Percentiles rank a stretch among this genome's conserved stretches.
These are phyloP conservation scores for Pogonognathellus flavescens DNA, from an alignment of 1,140 invertebrate species.

Conservation along the genomic window DNA sequence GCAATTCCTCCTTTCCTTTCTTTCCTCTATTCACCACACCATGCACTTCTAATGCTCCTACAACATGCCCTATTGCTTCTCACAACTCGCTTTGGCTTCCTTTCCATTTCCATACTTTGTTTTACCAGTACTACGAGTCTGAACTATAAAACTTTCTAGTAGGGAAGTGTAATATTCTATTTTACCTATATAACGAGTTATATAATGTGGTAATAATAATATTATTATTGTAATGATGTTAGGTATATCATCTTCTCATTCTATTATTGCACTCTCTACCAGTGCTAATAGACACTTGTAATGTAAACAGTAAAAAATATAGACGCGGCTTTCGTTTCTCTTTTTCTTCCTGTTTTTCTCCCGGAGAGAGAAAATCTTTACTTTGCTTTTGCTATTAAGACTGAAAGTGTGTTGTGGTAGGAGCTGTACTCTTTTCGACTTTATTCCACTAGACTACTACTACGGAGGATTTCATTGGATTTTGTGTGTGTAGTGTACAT, in stretches of 20 bases:
- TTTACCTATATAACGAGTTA: too few species aligned
- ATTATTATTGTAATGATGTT: too few species aligned
- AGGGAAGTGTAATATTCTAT: too few species aligned
- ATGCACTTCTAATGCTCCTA: not conserved
- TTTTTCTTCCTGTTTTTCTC: slow-evolving; percentile 14
- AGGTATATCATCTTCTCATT: too few species aligned
- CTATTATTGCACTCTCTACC: too few species aligned
- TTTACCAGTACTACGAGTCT: too few species aligned
- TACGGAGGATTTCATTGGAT: too few species aligned
- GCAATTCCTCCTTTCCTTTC: slow-evolving; percentile 22
- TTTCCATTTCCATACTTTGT: too few species aligned
- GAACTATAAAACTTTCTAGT: too few species aligned
- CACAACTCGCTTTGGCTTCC: not conserved
- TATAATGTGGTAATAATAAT: too few species aligned
- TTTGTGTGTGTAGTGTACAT: too few species aligned
- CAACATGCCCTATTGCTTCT: not conserved
- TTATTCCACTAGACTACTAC: not conserved
- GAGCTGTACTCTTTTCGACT: not conserved
- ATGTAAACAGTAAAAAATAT: slow-evolving; percentile 2
- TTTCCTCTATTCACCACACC: not conserved
- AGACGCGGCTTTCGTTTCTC: slow-evolving; percentile 24
- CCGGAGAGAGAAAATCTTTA: slow-evolving; percentile 8
- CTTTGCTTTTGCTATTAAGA: not conserved
- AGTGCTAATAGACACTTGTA: slow-evolving; percentile 11
- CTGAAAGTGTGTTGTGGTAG: not conserved